Conservation (phyloP, 2,797 vertebrate species). For the Ara ararauna region DNA sequence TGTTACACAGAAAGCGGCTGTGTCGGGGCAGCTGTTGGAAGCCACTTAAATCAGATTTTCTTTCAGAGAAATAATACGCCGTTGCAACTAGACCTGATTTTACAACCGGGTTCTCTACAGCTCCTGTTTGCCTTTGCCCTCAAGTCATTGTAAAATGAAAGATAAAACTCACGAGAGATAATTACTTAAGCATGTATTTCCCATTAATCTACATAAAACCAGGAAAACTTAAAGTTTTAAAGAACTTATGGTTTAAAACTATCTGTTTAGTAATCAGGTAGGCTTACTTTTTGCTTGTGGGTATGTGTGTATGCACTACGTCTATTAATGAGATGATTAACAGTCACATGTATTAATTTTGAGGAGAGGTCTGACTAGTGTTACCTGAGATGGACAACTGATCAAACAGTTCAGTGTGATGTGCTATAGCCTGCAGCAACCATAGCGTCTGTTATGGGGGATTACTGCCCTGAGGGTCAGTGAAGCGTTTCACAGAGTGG, state of each 20-base stretch:
- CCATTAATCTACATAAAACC: accelerated
- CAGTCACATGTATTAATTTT: not conserved
- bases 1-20: accelerated
- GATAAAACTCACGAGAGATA: accelerated
- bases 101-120: accelerated
- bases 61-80: accelerated
- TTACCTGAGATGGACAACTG: not conserved
- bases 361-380: not conserved
- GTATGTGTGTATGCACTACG: accelerated
- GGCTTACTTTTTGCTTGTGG: not conserved
- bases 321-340: accelerated
- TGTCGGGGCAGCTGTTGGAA: not conserved
- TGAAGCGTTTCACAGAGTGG: not conserved
- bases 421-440: not conserved
- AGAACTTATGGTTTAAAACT: not conserved
- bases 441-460: not conserved
- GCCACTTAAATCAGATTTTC: accelerated
- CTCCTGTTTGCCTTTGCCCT: accelerated
- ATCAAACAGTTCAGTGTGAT: accelerated
- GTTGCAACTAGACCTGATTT: accelerated
- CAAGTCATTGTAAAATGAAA: not conserved
- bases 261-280: not conserved
- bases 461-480: not conserved
- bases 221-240: not conserved
- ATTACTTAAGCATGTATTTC: accelerated